Percentiles rank a stretch among this genome's conserved stretches.
These are phyloP conservation scores for Ailuropoda melanoleuca DNA, from an alignment of 2,113 vertebrate genomes.

Conservation along the genomic window DNA sequence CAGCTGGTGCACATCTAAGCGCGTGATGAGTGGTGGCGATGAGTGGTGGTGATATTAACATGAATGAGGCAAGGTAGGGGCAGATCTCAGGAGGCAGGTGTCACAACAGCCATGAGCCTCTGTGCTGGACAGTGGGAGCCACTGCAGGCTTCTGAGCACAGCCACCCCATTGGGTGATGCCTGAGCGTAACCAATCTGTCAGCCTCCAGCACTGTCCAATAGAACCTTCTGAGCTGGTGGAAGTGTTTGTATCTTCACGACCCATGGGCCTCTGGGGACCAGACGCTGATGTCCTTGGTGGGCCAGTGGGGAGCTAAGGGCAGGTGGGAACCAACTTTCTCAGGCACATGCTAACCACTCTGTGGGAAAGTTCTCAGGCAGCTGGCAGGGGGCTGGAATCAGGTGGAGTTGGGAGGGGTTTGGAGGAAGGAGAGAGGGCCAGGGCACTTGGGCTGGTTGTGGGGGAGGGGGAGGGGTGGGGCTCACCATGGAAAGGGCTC, in stretches of 20 bases:
- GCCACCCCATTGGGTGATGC: background rate
- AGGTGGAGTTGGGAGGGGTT: background rate
- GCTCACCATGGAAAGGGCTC: background rate
- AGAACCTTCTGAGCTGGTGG: background rate
- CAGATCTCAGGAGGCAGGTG: background rate
- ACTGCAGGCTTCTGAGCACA: background rate
- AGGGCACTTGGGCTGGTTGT: too few species aligned
- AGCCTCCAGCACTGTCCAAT: background rate
- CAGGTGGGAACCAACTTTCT: background rate
- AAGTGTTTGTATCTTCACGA: background rate
- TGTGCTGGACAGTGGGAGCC: background rate
- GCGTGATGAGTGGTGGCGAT: fast-evolving
- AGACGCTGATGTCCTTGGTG: background rate
- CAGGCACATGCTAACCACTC: background rate
- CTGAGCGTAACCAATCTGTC: background rate
- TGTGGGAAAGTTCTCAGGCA: background rate
- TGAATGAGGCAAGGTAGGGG: background rate
- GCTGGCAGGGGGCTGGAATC: background rate
- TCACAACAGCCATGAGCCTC: background rate
- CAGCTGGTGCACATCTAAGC: background rate
- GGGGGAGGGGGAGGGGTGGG: background rate
- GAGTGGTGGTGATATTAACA: background rate
- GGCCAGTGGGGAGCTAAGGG: background rate
- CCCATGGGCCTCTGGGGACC: background rate
- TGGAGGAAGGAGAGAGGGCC: background rate